phyloP scores from a whole-genome alignment of 2,888 invertebrate genomes.

The Muschampia plurimacula region DNA sequence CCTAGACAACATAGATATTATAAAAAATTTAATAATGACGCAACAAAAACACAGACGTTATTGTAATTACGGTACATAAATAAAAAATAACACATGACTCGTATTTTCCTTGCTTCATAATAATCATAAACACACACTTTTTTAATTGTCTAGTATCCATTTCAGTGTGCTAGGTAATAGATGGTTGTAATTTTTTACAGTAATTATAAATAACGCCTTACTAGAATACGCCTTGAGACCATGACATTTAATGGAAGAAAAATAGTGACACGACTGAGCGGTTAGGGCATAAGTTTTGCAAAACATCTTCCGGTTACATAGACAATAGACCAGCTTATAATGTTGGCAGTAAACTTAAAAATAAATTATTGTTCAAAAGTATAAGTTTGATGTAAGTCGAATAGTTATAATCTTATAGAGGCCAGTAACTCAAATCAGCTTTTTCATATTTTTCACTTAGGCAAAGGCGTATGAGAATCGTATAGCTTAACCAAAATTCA shows the following conservation, averaged over 20 bases:
- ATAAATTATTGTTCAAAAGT: background rate
- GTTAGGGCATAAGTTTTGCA: conserved; percentile 1
- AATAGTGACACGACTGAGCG: conserved; percentile 27
- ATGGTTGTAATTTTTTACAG: conserved; percentile 30
- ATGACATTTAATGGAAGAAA: conserved; percentile 33
- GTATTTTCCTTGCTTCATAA: conserved; percentile 1
- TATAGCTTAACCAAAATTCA: conserved; percentile 76
- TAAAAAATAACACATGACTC: background rate
- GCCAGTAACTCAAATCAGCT: background rate
- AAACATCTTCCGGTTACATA: conserved; percentile 24
- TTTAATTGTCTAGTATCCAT: conserved; percentile 27
- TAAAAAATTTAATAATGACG: too few relatives aligned
- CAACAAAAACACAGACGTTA: background rate
- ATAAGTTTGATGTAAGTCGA: background rate
- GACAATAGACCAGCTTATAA: background rate
- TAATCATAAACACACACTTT: conserved; percentile 5
- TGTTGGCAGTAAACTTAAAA: conserved; percentile 1
- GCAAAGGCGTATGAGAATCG: conserved; percentile 32
- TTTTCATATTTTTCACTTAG: background rate
- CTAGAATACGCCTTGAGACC: conserved; percentile 3
- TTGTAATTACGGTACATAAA: background rate
- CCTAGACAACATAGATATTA: too few relatives aligned
- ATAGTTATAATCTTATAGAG: background rate
- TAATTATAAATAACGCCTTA: conserved; percentile 24
- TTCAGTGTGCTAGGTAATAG: conserved; percentile 29